Percentiles rank a stretch among this genome's conserved stretches.
These are phyloP conservation scores for Psettodes erumei DNA, from an alignment of 2,113 vertebrate genomes.

Conservation along the genomic window DNA sequence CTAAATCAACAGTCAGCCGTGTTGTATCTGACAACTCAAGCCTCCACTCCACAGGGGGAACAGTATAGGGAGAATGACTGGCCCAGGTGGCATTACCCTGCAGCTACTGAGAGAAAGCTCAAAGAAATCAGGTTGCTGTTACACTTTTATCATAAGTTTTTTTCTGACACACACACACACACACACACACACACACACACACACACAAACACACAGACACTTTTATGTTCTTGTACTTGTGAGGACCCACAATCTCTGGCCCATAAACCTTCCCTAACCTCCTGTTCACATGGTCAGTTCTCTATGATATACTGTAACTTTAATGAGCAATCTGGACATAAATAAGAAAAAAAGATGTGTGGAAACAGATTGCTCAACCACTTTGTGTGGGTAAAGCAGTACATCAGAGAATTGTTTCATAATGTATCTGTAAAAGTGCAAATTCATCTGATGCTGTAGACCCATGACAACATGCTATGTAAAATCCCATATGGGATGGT, in stretches of 20 bases:
- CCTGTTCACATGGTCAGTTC: neutral
- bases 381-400: neutral
- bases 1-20: slow-evolving; percentile 61
- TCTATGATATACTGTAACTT: neutral
- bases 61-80: slow-evolving; percentile 49
- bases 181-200: neutral
- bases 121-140: slow-evolving; percentile 53
- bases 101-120: slow-evolving; percentile 40
- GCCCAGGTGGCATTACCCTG: slow-evolving; percentile 66
- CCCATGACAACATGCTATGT: neutral
- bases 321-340: slow-evolving; percentile 24
- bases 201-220: neutral
- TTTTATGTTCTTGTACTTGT: slow-evolving; percentile 25
- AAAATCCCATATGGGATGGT: neutral
- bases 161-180: slow-evolving; percentile 15
- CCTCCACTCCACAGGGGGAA: slow-evolving; percentile 46
- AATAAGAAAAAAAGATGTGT: neutral
- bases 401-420: slow-evolving; percentile 4
- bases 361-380: slow-evolving; percentile 10
- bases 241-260: slow-evolving; percentile 16
- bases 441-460: neutral
- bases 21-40: slow-evolving; percentile 61
- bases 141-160: slow-evolving; percentile 53
- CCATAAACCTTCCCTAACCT: slow-evolving; percentile 13
- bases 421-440: slow-evolving; percentile 11